Conservation (phyloP, 2,113 vertebrate species). For the Panurus biarmicus region DNA sequence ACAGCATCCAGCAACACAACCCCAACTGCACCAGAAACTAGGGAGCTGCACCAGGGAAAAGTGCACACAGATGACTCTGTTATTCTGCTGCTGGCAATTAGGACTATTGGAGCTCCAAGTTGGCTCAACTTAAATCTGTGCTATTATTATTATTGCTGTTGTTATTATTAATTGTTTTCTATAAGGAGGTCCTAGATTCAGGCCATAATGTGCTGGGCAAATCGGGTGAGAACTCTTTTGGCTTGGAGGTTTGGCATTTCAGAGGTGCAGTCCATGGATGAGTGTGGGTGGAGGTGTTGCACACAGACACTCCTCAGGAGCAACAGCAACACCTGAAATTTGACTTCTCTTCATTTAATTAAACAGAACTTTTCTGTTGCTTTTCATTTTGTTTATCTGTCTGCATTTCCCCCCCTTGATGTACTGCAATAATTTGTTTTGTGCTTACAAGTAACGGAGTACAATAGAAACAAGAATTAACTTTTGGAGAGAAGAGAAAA, state of each 20-base stretch:
- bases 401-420: not conserved
- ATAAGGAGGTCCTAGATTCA: not conserved
- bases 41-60: not conserved
- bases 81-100: not conserved
- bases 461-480: not conserved
- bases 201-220: not conserved
- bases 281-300: not conserved
- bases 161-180: not conserved
- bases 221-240: not conserved
- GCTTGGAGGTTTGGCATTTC: not conserved
- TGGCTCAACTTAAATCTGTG: not conserved
- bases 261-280: not conserved
- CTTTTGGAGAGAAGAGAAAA: not conserved
- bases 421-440: not conserved
- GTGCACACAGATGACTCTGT: not conserved
- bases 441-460: not conserved
- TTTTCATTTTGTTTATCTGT: rapidly evolving
- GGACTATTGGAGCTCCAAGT: not conserved
- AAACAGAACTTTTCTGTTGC: not conserved
- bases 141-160: rapidly evolving
- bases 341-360: not conserved
- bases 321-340: not conserved
- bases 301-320: not conserved
- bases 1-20: not conserved
- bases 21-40: not conserved